Conservation (phyloP, 1,140 invertebrate genomes). For the Centruroides vittatus region DNA sequence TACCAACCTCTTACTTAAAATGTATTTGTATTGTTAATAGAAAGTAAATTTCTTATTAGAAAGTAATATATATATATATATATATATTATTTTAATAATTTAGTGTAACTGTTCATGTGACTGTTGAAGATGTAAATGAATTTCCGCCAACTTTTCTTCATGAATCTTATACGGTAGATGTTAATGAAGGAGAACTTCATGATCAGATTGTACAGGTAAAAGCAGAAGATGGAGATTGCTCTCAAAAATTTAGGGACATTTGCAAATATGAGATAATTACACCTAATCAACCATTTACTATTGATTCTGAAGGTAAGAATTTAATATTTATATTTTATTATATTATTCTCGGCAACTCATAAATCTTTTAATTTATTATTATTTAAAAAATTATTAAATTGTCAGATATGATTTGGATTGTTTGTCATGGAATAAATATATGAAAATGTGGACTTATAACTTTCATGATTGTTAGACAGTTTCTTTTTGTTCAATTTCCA, state of each 20-base stretch:
- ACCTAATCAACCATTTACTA: conserved; percentile 66
- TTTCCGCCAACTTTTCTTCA: conserved; percentile 77
- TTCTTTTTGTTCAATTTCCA: no score
- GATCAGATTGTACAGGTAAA: conserved; percentile 78
- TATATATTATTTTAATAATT: no score
- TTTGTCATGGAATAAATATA: no score
- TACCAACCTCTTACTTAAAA: no score
- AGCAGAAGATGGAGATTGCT: conserved; percentile 80
- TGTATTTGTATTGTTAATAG: no score
- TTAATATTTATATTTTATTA: not conserved
- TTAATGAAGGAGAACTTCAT: conserved; percentile 81
- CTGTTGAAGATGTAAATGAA: conserved; percentile 90
- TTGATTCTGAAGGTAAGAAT: conserved; percentile 67
- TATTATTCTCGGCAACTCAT: not conserved
- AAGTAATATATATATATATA: no score
- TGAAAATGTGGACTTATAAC: no score
- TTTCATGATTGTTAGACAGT: no score
- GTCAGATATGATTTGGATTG: no score
- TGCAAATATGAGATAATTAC: conserved; percentile 86
- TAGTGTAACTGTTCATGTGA: conserved; percentile 72
- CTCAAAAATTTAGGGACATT: conserved; percentile 78
- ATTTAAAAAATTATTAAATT: no score
- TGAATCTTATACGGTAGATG: conserved; percentile 62
- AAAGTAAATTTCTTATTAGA: no score
- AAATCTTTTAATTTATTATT: no score